Evolutionary conservation across 35 echinoderm and acorn worm species (phyloP).

Genomic region (Anneissia japonica): DNA sequence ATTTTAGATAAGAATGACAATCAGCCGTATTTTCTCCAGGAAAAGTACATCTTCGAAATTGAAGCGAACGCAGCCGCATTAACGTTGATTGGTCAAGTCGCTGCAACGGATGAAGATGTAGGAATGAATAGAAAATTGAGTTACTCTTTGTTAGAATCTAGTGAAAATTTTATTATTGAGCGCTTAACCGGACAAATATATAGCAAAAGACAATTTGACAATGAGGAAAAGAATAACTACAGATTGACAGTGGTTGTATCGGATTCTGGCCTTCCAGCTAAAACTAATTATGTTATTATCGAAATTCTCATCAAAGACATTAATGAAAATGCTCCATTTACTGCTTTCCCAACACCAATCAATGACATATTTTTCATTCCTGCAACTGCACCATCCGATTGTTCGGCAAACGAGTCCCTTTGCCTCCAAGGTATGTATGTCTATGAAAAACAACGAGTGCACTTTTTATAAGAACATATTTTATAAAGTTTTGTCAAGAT

Average conservation of each 20-base stretch:
- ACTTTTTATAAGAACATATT: no score
- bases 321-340: constrained; percentile 72
- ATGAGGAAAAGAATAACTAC: constrained; percentile 42
- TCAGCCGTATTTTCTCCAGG: constrained; percentile 34
- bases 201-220: constrained; percentile 49
- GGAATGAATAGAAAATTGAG: constrained; percentile 52
- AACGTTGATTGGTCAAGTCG: constrained; percentile 49
- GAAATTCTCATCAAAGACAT: constrained; percentile 51
- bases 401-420: no score
- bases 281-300: constrained; percentile 33
- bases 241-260: constrained; percentile 53
- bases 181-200: constrained; percentile 44
- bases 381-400: constrained; percentile 41
- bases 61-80: constrained; percentile 43
- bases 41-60: constrained; percentile 44
- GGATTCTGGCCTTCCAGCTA: constrained; percentile 46
- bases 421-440: no score
- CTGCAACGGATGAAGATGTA: constrained; percentile 60
- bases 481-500: no score
- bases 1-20: constrained; percentile 86
- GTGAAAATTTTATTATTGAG: constrained; percentile 52
- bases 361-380: constrained; percentile 66
- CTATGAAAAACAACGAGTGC: no score
- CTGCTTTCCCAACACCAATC: constrained; percentile 38
- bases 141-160: constrained; percentile 38